Evolutionary conservation across 2,888 invertebrate species (phyloP).

Genomic region (Lepeophtheirus nordmannii): DNA sequence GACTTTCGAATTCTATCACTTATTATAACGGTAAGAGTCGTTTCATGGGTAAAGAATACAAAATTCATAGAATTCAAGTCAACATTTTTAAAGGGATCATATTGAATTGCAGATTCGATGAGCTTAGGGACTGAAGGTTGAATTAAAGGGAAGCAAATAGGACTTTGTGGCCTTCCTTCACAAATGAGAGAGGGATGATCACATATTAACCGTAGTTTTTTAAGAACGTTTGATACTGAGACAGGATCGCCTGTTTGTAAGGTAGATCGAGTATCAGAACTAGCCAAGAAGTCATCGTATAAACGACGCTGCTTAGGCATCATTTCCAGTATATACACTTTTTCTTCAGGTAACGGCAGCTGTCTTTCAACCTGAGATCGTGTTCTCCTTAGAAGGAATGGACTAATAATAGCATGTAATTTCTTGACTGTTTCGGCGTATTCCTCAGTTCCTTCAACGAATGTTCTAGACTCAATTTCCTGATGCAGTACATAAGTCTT

Average conservation of each 20-base stretch:
- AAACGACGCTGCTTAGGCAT: conserved; percentile 2
- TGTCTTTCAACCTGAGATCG: conserved; percentile 12
- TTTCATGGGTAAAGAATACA: conserved; percentile 48
- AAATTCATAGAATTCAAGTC: conserved; percentile 50
- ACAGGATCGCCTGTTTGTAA: conserved; percentile 4
- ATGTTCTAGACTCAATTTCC: not conserved
- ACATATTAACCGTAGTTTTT: conserved; percentile 15
- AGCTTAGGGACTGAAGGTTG: conserved; percentile 54
- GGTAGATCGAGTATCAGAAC: not conserved
- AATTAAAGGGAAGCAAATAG: conserved; percentile 59
- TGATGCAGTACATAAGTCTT: not conserved
- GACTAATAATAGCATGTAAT: not conserved
- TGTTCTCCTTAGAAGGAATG: not conserved
- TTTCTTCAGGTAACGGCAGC: not conserved
- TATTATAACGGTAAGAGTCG: conserved; percentile 58
- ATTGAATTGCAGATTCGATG: conserved; percentile 46
- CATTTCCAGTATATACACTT: conserved; percentile 1
- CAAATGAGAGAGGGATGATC: conserved; percentile 14
- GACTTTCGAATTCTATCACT: conserved; percentile 62
- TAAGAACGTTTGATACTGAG: not conserved
- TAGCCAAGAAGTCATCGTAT: conserved; percentile 22
- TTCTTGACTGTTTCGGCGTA: conserved; percentile 10
- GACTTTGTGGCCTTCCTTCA: conserved; percentile 53
- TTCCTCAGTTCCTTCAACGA: conserved; percentile 10
- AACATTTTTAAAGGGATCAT: conserved; percentile 55